Percentiles rank a stretch among this genome's conserved stretches.
These are phyloP conservation scores for Nestor notabilis DNA, from an alignment of 2,113 vertebrate species.

Conservation along the genomic window DNA sequence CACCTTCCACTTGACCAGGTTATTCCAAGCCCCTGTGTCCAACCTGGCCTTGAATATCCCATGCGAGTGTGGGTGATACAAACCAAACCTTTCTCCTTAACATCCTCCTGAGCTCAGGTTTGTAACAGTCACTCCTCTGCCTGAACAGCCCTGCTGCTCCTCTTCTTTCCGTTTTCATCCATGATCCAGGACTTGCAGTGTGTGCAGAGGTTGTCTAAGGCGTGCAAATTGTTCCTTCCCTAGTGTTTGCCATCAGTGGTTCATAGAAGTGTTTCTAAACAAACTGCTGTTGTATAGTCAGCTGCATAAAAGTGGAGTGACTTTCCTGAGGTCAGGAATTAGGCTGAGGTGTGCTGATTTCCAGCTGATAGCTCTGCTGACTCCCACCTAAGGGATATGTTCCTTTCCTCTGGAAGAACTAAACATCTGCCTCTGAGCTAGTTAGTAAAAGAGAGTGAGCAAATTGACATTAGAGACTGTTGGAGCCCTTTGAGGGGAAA, in stretches of 20 bases:
- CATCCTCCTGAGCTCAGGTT: too few relatives aligned
- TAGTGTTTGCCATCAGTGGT: background rate
- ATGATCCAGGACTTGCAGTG: background rate
- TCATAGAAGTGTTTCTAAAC: background rate
- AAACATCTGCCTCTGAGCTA: too few relatives aligned
- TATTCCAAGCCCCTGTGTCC: background rate
- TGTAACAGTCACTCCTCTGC: too few relatives aligned
- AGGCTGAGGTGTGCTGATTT: background rate
- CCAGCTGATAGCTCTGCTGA: too few relatives aligned
- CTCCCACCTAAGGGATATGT: background rate
- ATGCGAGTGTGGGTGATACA: background rate
- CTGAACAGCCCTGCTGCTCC: too few relatives aligned
- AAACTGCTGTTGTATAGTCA: background rate
- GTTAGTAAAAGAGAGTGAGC: too few relatives aligned
- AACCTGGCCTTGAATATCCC: background rate
- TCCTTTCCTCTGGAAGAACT: background rate
- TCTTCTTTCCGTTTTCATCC: background rate
- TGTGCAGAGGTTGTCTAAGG: background rate
- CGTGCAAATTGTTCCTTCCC: too few relatives aligned
- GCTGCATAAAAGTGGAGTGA: background rate
- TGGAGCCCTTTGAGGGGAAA: background rate
- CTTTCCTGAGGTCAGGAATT: background rate
- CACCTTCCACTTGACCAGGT: background rate
- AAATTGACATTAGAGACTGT: fast-evolving
- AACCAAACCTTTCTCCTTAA: background rate